phyloP scores from a whole-genome alignment of 1,140 invertebrate genomes.

The Meloidogyne floridensis region DNA sequence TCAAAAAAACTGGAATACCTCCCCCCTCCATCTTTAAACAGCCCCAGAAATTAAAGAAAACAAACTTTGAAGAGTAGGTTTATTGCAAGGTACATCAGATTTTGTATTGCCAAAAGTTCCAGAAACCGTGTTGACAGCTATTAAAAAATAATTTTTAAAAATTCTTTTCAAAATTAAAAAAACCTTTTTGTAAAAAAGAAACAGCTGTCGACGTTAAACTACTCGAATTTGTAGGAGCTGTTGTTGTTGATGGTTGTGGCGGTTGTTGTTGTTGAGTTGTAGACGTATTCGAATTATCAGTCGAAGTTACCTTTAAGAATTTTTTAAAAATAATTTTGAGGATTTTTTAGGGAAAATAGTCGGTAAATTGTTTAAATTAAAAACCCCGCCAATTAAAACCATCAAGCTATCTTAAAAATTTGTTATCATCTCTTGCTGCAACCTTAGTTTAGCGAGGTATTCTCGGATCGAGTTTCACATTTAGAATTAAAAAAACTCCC shows the following conservation, averaged over 20 bases:
- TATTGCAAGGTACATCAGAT: background rate
- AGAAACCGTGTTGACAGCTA: slow-evolving; percentile 22
- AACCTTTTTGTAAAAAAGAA: background rate
- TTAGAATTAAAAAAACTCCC: too few relatives aligned
- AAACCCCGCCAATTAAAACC: too few relatives aligned
- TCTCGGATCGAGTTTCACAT: too few relatives aligned
- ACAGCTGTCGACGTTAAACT: background rate
- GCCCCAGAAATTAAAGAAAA: background rate
- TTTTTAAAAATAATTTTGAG: too few relatives aligned
- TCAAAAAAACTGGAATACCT: too few relatives aligned
- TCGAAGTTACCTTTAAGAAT: background rate
- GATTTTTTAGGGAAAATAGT: too few relatives aligned
- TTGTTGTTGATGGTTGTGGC: background rate
- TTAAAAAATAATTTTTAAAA: background rate
- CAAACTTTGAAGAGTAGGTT: slow-evolving; percentile 2
- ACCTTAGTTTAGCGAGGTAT: too few relatives aligned
- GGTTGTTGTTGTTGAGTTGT: background rate
- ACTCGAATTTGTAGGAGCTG: background rate
- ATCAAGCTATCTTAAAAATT: too few relatives aligned
- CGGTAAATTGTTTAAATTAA: too few relatives aligned
- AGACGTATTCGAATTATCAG: background rate
- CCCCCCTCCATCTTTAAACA: too few relatives aligned
- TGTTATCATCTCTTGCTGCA: too few relatives aligned
- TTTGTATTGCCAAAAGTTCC: slow-evolving; percentile 15
- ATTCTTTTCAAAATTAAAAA: background rate